Evolutionary conservation across 2,888 invertebrate genomes (phyloP), one percentile per base, ranked within the genome.

Genomic region (Mylabris sibirica): DNA sequence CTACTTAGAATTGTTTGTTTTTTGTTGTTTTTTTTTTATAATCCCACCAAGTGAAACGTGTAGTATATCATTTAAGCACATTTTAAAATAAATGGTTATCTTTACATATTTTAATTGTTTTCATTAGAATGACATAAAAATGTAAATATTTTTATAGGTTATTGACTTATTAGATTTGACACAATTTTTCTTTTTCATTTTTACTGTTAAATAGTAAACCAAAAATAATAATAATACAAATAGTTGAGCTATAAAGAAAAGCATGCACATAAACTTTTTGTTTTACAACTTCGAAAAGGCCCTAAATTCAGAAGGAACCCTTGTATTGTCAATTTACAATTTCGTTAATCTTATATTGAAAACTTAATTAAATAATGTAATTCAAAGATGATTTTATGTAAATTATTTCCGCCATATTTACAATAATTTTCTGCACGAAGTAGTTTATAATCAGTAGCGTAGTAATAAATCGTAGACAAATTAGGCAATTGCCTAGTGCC

Each of bases 361-460:
- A 30, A 30, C 30, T 30, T 30, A 30, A 8, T 30, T 4, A 30
- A 30, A 30, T 30, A 30, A 30, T 30, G 8, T 30, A 6, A 30
- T 30, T 38, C 38, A 12, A 11, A 38, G 14, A 8, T 14, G 38
- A 8, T 38, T 38, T 14, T 12, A 38, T 38, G 14, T 38, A 38
- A 38, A 38, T 38, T 38, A 38, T 38, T 12, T 38, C 38, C 38
- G 38, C 38, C 11, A 38, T 12, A 3, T 38, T 63, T 61, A 53
- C 20, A 41, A 59, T 63, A 59, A 66, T 63, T 30, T 61, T 65
- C 22, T 57, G 34, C 49, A 53, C 57, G 30, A 30, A 30, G 8
- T 30, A 30, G 30, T 30, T n/a, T n/a, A n/a, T n/a, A n/a, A n/a
- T n/a, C n/a, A n/a, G n/a, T n/a, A n/a, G n/a, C n/a, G n/a, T n/a